Percentiles rank a stretch among this genome's conserved stretches.
Evolutionary conservation across 2,797 vertebrate species (phyloP).

Genomic region (Amblyopsis hoosieri): DNA sequence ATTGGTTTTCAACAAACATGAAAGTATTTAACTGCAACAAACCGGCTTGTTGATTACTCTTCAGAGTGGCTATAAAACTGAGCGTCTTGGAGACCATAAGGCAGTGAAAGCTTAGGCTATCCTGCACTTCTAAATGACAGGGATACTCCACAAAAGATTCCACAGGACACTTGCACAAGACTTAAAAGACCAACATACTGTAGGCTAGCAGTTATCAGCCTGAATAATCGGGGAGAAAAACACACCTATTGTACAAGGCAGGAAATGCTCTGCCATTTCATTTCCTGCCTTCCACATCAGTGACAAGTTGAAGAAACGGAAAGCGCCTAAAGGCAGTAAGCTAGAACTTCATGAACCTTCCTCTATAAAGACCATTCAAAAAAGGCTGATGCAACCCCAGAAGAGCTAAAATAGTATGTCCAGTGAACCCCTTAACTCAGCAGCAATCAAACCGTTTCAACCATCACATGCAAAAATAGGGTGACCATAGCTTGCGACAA

Average conservation of each 20-base stretch:
- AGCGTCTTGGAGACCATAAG: conserved; percentile 12
- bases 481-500: too few relatives aligned
- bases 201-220: conserved; percentile 49
- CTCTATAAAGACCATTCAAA: conserved; percentile 1
- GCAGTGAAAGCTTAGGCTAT: conserved; percentile 16
- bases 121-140: conserved; percentile 26
- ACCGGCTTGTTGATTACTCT: conserved; percentile 9
- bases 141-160: conserved; percentile 12
- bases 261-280: conserved; percentile 69
- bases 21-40: neutral
- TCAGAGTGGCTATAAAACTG: neutral
- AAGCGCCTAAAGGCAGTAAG: conserved; percentile 6
- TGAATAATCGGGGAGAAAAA: conserved; percentile 58
- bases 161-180: conserved; percentile 47
- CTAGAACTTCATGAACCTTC: conserved; percentile 4
- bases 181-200: conserved; percentile 25
- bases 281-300: conserved; percentile 51
- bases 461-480: too few relatives aligned
- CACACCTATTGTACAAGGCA: conserved; percentile 42
- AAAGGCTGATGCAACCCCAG: neutral
- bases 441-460: too few relatives aligned
- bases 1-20: too few relatives aligned
- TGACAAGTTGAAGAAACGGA: conserved; percentile 21
- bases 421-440: too few relatives aligned
- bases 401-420: neutral